Conservation (phyloP, 2,113 vertebrate genomes). For the Bathybates hornii region DNA sequence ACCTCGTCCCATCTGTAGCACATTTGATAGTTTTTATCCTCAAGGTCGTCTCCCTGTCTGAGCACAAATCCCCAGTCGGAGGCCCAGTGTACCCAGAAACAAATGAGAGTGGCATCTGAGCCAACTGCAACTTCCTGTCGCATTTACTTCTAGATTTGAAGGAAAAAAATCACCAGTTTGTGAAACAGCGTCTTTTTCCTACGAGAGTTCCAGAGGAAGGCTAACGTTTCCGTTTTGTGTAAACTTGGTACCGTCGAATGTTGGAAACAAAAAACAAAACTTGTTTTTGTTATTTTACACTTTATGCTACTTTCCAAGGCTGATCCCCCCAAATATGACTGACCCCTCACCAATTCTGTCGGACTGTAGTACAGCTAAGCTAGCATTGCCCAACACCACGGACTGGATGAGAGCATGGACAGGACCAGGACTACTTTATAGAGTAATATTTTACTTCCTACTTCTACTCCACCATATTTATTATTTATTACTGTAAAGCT, state of each 20-base stretch:
- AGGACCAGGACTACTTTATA: not conserved
- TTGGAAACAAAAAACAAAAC: not conserved
- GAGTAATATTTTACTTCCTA: not conserved
- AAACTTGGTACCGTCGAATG: not conserved
- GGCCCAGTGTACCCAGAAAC: not conserved
- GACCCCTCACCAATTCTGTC: not conserved
- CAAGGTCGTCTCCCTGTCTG: not conserved
- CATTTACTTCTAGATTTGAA: not conserved
- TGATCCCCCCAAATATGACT: fast-evolving
- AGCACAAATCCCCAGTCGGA: not conserved
- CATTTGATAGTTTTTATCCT: not conserved
- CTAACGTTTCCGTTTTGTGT: not conserved
- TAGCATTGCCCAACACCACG: not conserved
- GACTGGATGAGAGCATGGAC: not conserved
- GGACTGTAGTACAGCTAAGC: not conserved
- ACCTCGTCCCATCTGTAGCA: not conserved
- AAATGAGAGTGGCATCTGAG: not conserved
- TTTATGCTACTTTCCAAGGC: not conserved
- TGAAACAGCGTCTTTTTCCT: not conserved
- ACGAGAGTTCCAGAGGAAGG: not conserved
- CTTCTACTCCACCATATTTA: not conserved
- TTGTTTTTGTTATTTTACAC: not conserved
- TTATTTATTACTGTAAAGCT: not conserved
- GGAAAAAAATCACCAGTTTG: not conserved
- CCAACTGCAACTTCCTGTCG: not conserved